Conservation (phyloP, 2,888 invertebrate species). For the Melanostoma scalare region DNA sequence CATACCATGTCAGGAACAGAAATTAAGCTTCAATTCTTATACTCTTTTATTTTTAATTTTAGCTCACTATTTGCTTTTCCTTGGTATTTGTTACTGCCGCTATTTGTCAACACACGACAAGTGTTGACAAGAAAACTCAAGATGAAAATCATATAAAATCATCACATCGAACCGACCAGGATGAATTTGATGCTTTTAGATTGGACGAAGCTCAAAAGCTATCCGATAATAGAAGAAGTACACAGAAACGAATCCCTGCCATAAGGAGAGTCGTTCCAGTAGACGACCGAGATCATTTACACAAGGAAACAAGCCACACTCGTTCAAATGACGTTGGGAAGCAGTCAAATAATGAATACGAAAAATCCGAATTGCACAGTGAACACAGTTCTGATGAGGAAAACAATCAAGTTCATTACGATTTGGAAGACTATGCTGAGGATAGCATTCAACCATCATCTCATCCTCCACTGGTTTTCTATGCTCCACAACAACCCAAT, state of each 20-base stretch:
- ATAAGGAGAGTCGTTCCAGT: not conserved
- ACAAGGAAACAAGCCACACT: not conserved
- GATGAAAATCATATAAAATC: slow-evolving; percentile 19
- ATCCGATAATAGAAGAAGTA: not conserved
- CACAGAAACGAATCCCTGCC: slow-evolving; percentile 20
- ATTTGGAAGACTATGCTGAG: slow-evolving; percentile 15
- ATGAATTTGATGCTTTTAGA: slow-evolving; percentile 10
- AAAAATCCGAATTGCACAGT: not conserved
- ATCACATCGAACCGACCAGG: slow-evolving; percentile 1
- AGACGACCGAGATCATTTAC: not conserved
- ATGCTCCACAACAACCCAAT: slow-evolving; percentile 3
- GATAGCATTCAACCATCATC: not conserved
- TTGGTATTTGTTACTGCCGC: slow-evolving; percentile 1
- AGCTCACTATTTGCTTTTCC: not conserved
- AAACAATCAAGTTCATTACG: slow-evolving; percentile 11
- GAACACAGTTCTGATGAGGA: not conserved
- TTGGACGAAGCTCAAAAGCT: slow-evolving; percentile 10
- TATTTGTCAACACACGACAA: not conserved
- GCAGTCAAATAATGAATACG: not conserved
- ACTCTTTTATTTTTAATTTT: not conserved
- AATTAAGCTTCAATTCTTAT: not conserved
- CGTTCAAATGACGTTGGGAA: slow-evolving; percentile 1
- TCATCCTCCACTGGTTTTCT: slow-evolving; percentile 31
- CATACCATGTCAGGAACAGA: not conserved
- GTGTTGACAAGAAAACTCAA: slow-evolving; percentile 11